These are phyloP conservation scores for Hippopotamus amphibius DNA, from an alignment of 2,113 vertebrate genomes.

Conservation along the genomic window DNA sequence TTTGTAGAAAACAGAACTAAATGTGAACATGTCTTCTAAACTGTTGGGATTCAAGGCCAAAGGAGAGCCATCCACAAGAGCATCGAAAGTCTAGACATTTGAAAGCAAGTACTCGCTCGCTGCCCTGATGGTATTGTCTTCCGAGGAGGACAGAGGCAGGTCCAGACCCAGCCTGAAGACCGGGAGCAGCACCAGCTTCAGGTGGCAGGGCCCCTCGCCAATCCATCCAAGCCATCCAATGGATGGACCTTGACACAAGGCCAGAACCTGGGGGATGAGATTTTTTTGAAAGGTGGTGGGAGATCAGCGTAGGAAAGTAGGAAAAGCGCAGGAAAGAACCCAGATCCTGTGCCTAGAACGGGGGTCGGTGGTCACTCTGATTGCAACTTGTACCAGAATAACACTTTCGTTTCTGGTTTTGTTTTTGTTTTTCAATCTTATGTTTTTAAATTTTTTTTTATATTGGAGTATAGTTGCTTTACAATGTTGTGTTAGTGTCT, in stretches of 20 bases:
- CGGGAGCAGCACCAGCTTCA: neutral
- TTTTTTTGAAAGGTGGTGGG: neutral
- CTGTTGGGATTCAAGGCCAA: neutral
- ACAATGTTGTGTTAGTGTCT: too few species aligned
- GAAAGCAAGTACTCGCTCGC: accelerated
- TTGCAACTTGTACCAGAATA: too few species aligned
- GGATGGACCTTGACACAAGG: neutral
- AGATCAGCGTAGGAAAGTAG: accelerated
- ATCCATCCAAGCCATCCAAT: accelerated
- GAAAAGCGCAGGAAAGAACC: neutral
- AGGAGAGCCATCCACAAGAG: neutral
- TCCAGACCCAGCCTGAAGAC: accelerated
- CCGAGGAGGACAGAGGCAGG: accelerated
- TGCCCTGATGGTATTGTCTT: too few species aligned
- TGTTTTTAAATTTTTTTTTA: too few species aligned
- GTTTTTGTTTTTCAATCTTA: too few species aligned
- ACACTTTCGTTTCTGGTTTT: neutral
- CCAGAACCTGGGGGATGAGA: neutral
- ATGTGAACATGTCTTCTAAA: neutral
- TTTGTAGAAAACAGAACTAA: neutral
- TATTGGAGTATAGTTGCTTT: too few species aligned
- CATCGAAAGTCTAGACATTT: neutral
- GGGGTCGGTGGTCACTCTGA: too few species aligned
- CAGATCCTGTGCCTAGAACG: neutral
- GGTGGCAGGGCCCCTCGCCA: accelerated